A percentile compares a stretch with the other conserved stretches of the same genome.
These are phyloP conservation scores for Ondatra zibethicus DNA, from an alignment of 2,113 vertebrate species.

Conservation along the genomic window DNA sequence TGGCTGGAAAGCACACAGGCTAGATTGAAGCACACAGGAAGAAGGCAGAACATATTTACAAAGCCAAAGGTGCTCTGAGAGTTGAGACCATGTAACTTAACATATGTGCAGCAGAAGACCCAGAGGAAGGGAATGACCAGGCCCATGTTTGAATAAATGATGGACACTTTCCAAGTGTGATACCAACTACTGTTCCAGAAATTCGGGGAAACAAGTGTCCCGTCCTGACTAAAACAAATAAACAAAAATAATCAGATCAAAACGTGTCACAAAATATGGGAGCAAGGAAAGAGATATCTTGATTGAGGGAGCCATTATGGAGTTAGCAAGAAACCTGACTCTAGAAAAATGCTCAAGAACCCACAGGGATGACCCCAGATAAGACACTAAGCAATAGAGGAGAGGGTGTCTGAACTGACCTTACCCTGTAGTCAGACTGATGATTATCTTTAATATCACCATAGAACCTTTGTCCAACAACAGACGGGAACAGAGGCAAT, in stretches of 20 bases:
- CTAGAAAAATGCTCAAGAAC: too few relatives aligned
- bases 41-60: not conserved
- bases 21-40: not conserved
- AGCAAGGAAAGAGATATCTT: too few relatives aligned
- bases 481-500: too few relatives aligned
- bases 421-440: too few relatives aligned
- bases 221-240: not conserved
- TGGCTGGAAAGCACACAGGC: not conserved
- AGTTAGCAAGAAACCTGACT: too few relatives aligned
- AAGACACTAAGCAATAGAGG: too few relatives aligned
- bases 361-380: too few relatives aligned
- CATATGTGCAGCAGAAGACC: not conserved
- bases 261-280: too few relatives aligned
- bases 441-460: too few relatives aligned
- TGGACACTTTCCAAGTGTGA: not conserved
- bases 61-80: not conserved
- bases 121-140: not conserved
- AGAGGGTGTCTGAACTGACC: too few relatives aligned
- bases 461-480: too few relatives aligned
- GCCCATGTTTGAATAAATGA: not conserved
- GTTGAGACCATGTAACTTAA: not conserved
- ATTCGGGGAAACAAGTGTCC: not conserved
- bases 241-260: not conserved
- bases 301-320: too few relatives aligned
- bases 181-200: not conserved